Conservation (phyloP, 2,797 vertebrate species). For the Hippoglossus hippoglossus region DNA sequence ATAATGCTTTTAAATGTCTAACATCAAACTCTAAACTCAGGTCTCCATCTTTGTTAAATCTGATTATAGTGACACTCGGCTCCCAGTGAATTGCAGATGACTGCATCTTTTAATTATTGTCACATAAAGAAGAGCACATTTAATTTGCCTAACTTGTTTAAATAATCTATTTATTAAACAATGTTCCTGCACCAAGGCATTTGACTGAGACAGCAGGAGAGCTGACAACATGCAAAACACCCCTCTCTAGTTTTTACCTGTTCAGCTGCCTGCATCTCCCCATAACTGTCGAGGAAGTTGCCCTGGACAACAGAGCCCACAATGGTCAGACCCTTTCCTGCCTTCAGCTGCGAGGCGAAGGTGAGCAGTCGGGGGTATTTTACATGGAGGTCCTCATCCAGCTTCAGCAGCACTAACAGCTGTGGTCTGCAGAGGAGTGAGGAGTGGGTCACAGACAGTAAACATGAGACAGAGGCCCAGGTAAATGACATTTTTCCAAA, state of each 20-base stretch:
- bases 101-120: too few relatives aligned
- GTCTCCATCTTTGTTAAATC: background rate
- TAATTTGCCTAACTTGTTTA: too few relatives aligned
- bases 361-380: slow-evolving; percentile 96
- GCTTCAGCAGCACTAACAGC: slow-evolving; percentile 93
- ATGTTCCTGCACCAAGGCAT: too few relatives aligned
- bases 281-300: slow-evolving; percentile 95
- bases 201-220: too few relatives aligned
- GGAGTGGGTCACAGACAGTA: background rate
- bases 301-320: slow-evolving; percentile 96
- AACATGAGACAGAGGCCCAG: background rate
- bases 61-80: background rate
- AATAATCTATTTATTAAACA: too few relatives aligned
- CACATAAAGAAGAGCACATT: too few relatives aligned
- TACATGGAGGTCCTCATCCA: slow-evolving; percentile 97
- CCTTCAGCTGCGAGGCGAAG: slow-evolving; percentile 97
- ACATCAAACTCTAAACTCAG: background rate
- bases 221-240: background rate
- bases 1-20: background rate
- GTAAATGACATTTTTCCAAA: background rate
- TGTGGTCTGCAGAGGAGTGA: slow-evolving; percentile 87
- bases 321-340: slow-evolving; percentile 97
- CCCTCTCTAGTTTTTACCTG: slow-evolving; percentile 82
- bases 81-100: too few relatives aligned
- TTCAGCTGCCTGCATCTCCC: slow-evolving; percentile 96